A percentile compares a stretch with the other conserved stretches of the same genome.
Evolutionary conservation across 2,888 invertebrate genomes (phyloP).

Genomic region (Tethea ocularis): DNA sequence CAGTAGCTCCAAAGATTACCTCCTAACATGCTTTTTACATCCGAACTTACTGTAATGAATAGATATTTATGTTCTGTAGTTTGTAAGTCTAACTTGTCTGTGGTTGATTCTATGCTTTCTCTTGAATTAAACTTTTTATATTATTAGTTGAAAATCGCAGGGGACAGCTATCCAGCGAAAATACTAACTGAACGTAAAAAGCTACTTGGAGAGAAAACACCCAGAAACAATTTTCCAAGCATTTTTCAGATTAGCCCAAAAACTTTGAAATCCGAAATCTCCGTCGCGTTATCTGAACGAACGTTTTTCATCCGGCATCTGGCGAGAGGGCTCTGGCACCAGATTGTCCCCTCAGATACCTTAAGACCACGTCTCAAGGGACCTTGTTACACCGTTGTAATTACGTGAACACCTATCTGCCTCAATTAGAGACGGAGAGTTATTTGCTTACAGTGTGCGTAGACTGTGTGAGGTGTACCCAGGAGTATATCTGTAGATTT

Average conservation of each 20-base stretch:
- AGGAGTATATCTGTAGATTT: neutral
- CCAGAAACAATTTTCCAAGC: neutral
- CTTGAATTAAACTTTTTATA: too few relatives aligned
- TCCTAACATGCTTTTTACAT: too few relatives aligned
- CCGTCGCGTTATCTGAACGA: conserved; percentile 38
- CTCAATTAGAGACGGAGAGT: conserved; percentile 63
- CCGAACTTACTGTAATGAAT: too few relatives aligned
- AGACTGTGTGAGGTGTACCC: conserved; percentile 41
- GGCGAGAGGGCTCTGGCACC: conserved; percentile 26
- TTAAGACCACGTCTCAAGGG: conserved; percentile 51
- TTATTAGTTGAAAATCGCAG: too few relatives aligned
- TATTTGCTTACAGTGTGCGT: conserved; percentile 57
- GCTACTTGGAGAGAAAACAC: neutral
- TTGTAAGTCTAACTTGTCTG: too few relatives aligned
- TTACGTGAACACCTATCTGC: conserved; percentile 72
- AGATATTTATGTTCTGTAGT: too few relatives aligned
- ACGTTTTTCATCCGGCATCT: conserved; percentile 62
- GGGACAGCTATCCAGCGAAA: too few relatives aligned
- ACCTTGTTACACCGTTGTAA: conserved; percentile 73
- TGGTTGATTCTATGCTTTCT: too few relatives aligned
- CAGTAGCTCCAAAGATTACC: too few relatives aligned
- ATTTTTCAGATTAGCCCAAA: conserved; percentile 1
- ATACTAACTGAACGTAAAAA: too few relatives aligned
- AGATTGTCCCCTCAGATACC: conserved; percentile 35
- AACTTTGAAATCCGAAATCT: conserved; percentile 1